Evolutionary conservation across 2,797 vertebrate species (phyloP), one percentile per base, ranked within the genome.

Genomic region (Ficedula albicollis): DNA sequence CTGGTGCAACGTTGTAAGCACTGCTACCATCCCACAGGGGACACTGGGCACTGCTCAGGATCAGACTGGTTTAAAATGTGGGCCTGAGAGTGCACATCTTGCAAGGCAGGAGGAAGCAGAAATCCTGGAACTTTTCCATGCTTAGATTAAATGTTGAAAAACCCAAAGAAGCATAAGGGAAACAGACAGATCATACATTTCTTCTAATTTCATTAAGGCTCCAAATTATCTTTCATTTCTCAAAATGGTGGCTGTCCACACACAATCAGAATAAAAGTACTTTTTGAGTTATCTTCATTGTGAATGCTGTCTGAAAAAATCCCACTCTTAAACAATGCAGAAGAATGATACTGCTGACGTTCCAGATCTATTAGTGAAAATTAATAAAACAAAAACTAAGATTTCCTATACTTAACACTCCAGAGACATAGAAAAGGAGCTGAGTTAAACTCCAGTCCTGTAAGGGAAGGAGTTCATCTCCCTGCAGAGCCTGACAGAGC

Each of bases 1-100:
- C 5, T n/a, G 19, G n/a, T 22, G 15, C 8, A 30, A 6, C 15
- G 5, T 2, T 55, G 0, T 0, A n/a, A 60, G 34, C 4, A 5
- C 38, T 58, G 48, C 54, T 38, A 2, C 36, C 58, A 43, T 32
- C 46, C 54, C 38, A 9, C 49, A 84, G 39, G 11, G 52, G 32
- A 41, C 80, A 32, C 64, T 26, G 23, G 56, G 6, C 44, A n/a
- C 32, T 59, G 51, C 46, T 39, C 27, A 8, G 34, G 17, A 11
- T 9, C 49, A 3, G 0, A 11, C 10, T 12, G 7, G 0, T 15
- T 62, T 30, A 10, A 54, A 59, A 39, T 2, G 5, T 15, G 60
- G 13, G 8, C n/a, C 39, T 27, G 15, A 66, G 32, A 34, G 5
- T 22, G 25, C 26, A 15, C 1, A 0, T 22, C 41, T n/a, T 26